Conservation (phyloP, 2,797 vertebrate species). For the Champsocephalus gunnari region DNA sequence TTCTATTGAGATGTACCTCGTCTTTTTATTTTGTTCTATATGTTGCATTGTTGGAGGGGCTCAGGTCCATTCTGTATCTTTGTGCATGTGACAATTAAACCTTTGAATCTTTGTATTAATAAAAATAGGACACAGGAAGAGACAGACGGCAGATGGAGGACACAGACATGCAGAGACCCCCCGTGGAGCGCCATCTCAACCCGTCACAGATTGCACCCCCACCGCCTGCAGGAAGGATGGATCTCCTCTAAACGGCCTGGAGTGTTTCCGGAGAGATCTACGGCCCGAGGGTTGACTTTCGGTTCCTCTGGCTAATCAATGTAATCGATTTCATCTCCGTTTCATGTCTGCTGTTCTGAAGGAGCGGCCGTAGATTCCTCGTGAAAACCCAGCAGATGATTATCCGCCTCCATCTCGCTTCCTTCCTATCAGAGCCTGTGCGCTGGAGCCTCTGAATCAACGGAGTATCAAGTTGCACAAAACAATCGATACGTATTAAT, state of each 20-base stretch:
- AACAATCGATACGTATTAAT: conserved; percentile 76
- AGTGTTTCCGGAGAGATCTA: conserved; percentile 38
- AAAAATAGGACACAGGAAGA: conserved; percentile 42
- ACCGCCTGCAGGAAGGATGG: conserved; percentile 45
- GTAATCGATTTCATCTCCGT: conserved; percentile 8
- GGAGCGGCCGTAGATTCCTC: conserved; percentile 9
- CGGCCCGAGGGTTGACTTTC: conserved; percentile 16
- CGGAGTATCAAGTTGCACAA: conserved; percentile 48
- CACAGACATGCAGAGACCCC: conserved; percentile 43
- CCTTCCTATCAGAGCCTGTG: conserved; percentile 38
- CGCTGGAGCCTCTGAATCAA: conserved; percentile 53
- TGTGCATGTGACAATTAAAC: no score
- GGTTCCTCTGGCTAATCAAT: conserved; percentile 8
- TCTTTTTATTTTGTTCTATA: no score
- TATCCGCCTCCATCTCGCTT: conserved; percentile 22
- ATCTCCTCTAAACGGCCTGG: conserved; percentile 40
- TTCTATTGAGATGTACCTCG: neutral
- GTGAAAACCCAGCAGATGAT: conserved; percentile 29
- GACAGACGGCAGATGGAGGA: conserved; percentile 66
- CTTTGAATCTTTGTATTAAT: no score
- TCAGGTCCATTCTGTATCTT: no score
- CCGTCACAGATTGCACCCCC: conserved; percentile 54
- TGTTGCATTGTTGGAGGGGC: no score
- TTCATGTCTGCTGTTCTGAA: conserved; percentile 7
- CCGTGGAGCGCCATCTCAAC: conserved; percentile 38